Conservation (phyloP, 2,113 vertebrate genomes). For the Apodemus sylvaticus region DNA sequence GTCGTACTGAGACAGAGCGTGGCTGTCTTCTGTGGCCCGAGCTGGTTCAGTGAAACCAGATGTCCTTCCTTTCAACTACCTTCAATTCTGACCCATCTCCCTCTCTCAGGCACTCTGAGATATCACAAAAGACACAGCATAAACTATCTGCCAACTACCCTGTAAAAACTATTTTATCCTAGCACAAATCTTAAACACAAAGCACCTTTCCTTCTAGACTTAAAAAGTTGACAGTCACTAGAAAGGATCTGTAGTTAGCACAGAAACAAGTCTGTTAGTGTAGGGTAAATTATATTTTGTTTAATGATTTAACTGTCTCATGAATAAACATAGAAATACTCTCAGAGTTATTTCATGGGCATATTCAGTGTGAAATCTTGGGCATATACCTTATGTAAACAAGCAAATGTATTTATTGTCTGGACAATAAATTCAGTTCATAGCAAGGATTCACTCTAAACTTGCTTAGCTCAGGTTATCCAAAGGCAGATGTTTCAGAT, state of each 20-base stretch:
- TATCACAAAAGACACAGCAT: conserved; percentile 13
- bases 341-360: neutral
- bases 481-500: neutral
- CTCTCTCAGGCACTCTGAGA: neutral
- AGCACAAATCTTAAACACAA: conserved; percentile 1
- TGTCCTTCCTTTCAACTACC: neutral
- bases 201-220: conserved; percentile 5
- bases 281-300: neutral
- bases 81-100: neutral
- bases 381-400: neutral
- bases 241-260: conserved; percentile 10
- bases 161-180: conserved; percentile 25
- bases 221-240: conserved; percentile 13
- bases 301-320: conserved; percentile 9
- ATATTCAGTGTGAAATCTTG: neutral
- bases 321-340: conserved; percentile 1
- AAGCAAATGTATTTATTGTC: neutral
- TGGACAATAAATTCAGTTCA: neutral
- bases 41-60: neutral
- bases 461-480: neutral
- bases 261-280: neutral
- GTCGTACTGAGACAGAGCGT: neutral
- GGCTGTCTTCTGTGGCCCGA: neutral
- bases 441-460: neutral
- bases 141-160: neutral